Conservation (phyloP, 2,888 invertebrate genomes). For the Leuctra nigra region DNA sequence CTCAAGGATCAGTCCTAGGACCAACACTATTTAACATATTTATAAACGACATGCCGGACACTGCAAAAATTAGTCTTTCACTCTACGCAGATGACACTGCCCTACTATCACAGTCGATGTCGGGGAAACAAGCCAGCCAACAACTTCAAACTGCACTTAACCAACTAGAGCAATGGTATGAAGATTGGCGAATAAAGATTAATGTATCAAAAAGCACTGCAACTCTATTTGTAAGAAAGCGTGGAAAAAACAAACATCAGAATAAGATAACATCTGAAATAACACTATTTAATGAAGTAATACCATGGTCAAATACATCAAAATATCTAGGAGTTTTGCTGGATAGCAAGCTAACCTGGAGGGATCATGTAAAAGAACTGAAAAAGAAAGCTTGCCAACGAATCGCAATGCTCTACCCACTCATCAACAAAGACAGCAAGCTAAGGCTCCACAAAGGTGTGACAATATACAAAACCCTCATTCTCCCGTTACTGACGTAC, state of each 20-base stretch:
- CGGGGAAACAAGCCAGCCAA: not conserved
- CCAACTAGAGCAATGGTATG: not conserved
- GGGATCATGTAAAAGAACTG: too few relatives aligned
- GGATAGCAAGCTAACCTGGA: not conserved
- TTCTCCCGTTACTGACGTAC: conserved; percentile 1
- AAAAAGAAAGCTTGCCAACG: too few relatives aligned
- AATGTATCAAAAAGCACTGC: conserved; percentile 1
- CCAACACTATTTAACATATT: conserved; percentile 5
- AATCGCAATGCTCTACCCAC: not conserved
- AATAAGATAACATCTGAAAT: not conserved
- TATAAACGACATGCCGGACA: conserved; percentile 10
- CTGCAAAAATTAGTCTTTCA: not conserved
- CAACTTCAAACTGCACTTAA: conserved; percentile 3
- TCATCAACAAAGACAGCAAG: not conserved
- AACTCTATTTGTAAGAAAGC: not conserved
- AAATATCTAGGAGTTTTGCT: too few relatives aligned
- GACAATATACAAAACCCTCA: not conserved
- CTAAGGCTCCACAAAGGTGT: not conserved
- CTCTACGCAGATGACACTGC: conserved; percentile 11
- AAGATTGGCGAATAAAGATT: conserved; percentile 10
- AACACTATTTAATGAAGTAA: too few relatives aligned
- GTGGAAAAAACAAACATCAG: too few relatives aligned
- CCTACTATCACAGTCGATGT: not conserved
- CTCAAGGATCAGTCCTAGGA: conserved; percentile 12
- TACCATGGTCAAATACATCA: too few relatives aligned